Conservation (phyloP, 2,113 vertebrate genomes). For the Alligator mississippiensis region DNA sequence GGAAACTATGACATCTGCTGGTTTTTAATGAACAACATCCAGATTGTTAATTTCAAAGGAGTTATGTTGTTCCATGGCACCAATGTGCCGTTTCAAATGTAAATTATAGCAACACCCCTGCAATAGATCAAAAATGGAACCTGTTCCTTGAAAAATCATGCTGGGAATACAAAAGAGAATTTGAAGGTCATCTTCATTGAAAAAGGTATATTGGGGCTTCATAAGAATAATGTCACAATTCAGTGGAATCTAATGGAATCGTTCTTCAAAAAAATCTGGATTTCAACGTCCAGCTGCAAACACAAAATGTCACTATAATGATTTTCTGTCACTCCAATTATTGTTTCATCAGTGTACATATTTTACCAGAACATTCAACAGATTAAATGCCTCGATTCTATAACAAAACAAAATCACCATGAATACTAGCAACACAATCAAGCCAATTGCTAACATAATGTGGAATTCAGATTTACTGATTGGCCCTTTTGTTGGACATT, state of each 20-base stretch:
- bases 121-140: background rate
- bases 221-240: background rate
- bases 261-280: background rate
- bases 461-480: background rate
- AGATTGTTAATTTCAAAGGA: background rate
- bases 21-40: background rate
- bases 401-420: background rate
- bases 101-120: accelerated
- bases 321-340: background rate
- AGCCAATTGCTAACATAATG: background rate
- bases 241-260: background rate
- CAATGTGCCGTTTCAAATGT: background rate
- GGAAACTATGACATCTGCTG: slow-evolving; percentile 76
- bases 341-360: background rate
- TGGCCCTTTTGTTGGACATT: background rate
- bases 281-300: background rate
- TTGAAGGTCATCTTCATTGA: background rate
- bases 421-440: background rate
- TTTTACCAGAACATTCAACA: background rate
- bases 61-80: background rate
- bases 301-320: background rate
- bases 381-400: background rate
- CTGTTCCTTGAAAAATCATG: background rate
- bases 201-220: background rate
- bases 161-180: background rate